Percentiles rank a stretch among this genome's conserved stretches.
Evolutionary conservation across 2,888 invertebrate species (phyloP).

Genomic region (Amphipoea lucens): DNA sequence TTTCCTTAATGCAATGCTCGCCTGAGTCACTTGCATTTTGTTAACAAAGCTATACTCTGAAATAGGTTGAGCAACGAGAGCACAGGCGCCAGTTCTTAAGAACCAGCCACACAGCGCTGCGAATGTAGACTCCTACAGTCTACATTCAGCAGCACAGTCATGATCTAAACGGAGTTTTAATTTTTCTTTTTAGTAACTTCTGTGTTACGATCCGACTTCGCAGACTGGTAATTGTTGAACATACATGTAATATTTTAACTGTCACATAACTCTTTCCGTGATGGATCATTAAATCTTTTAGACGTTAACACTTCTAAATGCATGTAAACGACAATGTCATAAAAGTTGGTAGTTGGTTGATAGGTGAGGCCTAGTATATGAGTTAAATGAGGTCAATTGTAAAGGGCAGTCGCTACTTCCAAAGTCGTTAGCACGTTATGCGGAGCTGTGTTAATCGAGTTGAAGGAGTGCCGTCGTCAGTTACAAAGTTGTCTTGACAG

Average conservation of each 20-base stretch:
- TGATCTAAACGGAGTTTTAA: neutral
- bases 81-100: neutral
- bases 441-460: neutral
- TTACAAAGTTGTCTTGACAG: neutral
- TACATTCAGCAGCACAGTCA: neutral
- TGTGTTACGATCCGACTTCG: neutral
- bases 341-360: neutral
- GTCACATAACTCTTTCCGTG: neutral
- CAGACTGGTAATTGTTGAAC: neutral
- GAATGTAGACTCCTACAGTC: neutral
- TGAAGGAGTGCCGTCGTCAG: neutral
- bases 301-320: neutral
- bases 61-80: constrained; percentile 8
- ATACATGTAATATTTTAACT: neutral
- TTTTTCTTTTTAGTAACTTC: neutral
- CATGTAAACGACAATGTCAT: neutral
- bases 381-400: neutral
- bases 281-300: neutral
- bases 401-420: too few species aligned
- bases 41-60: neutral
- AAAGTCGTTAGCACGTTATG: neutral
- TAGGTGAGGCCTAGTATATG: neutral
- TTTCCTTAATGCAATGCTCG: neutral
- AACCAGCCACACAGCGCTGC: constrained; percentile 4
- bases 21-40: neutral